Evolutionary conservation across 2,797 vertebrate genomes (phyloP), one percentile per base, ranked within the genome.

Genomic region (Acanthis flammea): DNA sequence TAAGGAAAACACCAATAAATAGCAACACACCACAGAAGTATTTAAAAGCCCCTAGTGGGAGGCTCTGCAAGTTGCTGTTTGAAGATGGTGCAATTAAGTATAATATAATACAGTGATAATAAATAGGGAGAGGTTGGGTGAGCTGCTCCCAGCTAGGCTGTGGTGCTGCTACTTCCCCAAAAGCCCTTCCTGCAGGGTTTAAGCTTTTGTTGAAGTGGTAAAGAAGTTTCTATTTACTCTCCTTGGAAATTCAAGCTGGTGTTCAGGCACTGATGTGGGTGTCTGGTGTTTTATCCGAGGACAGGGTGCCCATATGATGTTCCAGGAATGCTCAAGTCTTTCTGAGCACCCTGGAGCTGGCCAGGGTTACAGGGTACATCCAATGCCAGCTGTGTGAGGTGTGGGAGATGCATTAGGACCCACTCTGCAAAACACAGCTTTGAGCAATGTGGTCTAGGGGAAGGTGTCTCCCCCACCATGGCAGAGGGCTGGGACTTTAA

Each of bases 31-130:
- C 91, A 72, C 77, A 7, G 14, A 68, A 91, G 86, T 91, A 95
- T 91, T 92, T 92, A 94, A 94, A 89, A 88, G 94, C 87, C 90
- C 89, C 87, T 67, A 73, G 95, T 14, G 88, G 91, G 95, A 92
- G 88, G 88, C 88, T 94, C 84, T 72, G 88, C 22, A 24, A 85
- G 87, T 67, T 92, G 88, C 82, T 88, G 58, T 78, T 45, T 75
- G 96, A 92, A 90, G 93, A 85, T 2, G 47, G 78, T 71, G 82
- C 92, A 91, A 94, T 95, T 89, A 91, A 93, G 89, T 91, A 71
- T 23, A 90, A 93, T 76, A 87, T 39, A 95, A 95, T 89, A 91
- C 57, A 39, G 74, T 0, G 0, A 67, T 76, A 95, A 93, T 62
- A 89, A 95, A 94, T 61, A 92, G 88, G 1, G 17, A 47, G 88